These are phyloP conservation scores for Thyatira batis DNA, from an alignment of 2,888 invertebrate species.

Conservation along the genomic window DNA sequence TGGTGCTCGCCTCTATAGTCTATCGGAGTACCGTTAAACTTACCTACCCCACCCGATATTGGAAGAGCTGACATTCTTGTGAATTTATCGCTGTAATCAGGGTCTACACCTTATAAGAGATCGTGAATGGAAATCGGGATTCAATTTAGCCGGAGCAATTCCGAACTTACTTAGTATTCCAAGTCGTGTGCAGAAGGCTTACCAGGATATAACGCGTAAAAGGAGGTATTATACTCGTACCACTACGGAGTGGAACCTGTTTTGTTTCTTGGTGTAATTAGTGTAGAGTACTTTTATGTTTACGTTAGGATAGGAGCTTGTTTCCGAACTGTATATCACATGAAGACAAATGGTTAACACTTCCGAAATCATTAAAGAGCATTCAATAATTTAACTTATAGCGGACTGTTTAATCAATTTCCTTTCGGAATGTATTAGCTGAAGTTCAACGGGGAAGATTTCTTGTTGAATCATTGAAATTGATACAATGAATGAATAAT, in stretches of 20 bases:
- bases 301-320: neutral
- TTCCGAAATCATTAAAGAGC: too few relatives aligned
- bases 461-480: constrained; percentile 33
- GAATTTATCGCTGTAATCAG: constrained; percentile 61
- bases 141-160: constrained; percentile 38
- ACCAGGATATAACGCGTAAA: constrained; percentile 8
- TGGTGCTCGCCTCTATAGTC: constrained; percentile 11
- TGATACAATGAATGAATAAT: constrained; percentile 36
- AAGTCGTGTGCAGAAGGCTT: constrained; percentile 15
- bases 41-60: constrained; percentile 40
- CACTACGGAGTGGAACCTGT: neutral
- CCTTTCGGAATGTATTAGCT: neutral
- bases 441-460: constrained; percentile 14
- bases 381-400: too few relatives aligned
- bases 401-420: neutral
- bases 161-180: constrained; percentile 23
- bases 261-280: constrained; percentile 2
- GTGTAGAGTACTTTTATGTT: neutral
- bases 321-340: neutral
- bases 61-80: constrained; percentile 35
- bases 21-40: constrained; percentile 35
- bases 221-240: constrained; percentile 9
- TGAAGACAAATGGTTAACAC: neutral
- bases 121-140: constrained; percentile 46
- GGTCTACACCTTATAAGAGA: constrained; percentile 39